Conservation (phyloP, 2,113 vertebrate species). For the Amblyopsis rosae region DNA sequence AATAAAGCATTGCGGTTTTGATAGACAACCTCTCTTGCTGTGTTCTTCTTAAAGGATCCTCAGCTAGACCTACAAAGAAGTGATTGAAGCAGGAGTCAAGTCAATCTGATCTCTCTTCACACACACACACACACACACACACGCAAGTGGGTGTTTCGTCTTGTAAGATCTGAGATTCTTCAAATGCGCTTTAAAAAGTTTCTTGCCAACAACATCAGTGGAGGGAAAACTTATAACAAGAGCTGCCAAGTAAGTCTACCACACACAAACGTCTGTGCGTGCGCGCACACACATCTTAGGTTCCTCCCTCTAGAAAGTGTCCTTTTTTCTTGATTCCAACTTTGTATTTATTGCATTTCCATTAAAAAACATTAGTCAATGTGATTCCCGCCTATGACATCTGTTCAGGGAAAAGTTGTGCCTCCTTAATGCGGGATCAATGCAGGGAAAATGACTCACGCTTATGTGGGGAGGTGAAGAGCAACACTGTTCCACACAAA, state of each 20-base stretch:
- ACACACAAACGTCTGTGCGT: slow-evolving; percentile 14
- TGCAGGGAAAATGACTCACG: slow-evolving; percentile 42
- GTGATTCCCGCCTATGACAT: slow-evolving; percentile 57
- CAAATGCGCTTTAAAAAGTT: slow-evolving; percentile 74
- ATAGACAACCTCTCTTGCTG: slow-evolving; percentile 58
- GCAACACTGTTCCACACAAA: slow-evolving; percentile 48
- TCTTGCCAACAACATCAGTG: slow-evolving; percentile 70
- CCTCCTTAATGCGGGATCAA: slow-evolving; percentile 62
- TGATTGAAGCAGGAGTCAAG: slow-evolving; percentile 70
- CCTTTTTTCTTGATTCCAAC: slow-evolving; percentile 23
- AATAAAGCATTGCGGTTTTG: slow-evolving; percentile 57
- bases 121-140: slow-evolving; percentile 15
- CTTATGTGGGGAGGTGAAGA: slow-evolving; percentile 53
- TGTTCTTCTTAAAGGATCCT: slow-evolving; percentile 69
- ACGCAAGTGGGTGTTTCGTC: slow-evolving; percentile 69
- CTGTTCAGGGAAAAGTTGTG: slow-evolving; percentile 51
- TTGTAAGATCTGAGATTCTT: slow-evolving; percentile 72
- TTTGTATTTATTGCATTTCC: slow-evolving; percentile 54
- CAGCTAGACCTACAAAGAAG: slow-evolving; percentile 69
- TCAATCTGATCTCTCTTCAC: slow-evolving; percentile 58
- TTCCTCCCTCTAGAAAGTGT: slow-evolving; percentile 57
- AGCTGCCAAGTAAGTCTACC: slow-evolving; percentile 63
- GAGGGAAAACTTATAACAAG: slow-evolving; percentile 70
- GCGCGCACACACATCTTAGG: slow-evolving; percentile 17
- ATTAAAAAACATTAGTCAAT: slow-evolving; percentile 67